Base-by-base conservation (phyloP, 2,797 vertebrate genomes). In the Pitangus sulphuratus region DNA sequence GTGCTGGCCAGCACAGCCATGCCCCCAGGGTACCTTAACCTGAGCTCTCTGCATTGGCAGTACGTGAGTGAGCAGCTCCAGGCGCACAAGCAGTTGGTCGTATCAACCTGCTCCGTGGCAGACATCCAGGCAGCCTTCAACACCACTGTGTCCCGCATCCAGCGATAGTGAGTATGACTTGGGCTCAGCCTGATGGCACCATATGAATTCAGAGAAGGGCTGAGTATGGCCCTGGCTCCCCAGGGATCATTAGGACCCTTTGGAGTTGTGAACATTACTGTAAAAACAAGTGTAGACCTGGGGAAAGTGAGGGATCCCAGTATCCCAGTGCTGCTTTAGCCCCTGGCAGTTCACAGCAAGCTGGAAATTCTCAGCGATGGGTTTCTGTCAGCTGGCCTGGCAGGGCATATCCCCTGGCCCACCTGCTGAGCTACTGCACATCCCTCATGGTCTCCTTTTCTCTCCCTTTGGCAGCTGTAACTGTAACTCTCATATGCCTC, bases 121-220 rank as follows among this genome's bases (percentile, higher is more conserved):
- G 99, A 99, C 94, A 99, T 99, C 93, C 99, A 99, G 97, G 99
- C 99, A 0, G 99, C 99, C 72, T 98, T 99, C 94, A 98, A 99
- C 0, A 99, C 99, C 4, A 98, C 99, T 21, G 98, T 99, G 70
- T 99, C 99, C 31, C 98, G 99, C 87, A 99, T 99, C 95, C 99
- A 99, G 98, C 99, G 99, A 95, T 99, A 99, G 99, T 99, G 98
- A 99, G 99, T 97, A 96, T 40, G 31, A 78, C 78, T 40, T 22
- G 74, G 72, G 58, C 42, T 35, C 20, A 2, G 47, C 64, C 44
- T 47, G n/a, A 8, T 1, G 1, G 15, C 22, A 51, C 25, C 33
- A 9, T 12, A 1, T 7, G 22, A 12, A 26, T 60, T 37, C 39
- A 50, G n/a, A 30, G 53, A n/a, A 75, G 70, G 87, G 58, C 75